Evolutionary conservation across 2,888 invertebrate species (phyloP).

Genomic region (Phyllotreta cruciferae): DNA sequence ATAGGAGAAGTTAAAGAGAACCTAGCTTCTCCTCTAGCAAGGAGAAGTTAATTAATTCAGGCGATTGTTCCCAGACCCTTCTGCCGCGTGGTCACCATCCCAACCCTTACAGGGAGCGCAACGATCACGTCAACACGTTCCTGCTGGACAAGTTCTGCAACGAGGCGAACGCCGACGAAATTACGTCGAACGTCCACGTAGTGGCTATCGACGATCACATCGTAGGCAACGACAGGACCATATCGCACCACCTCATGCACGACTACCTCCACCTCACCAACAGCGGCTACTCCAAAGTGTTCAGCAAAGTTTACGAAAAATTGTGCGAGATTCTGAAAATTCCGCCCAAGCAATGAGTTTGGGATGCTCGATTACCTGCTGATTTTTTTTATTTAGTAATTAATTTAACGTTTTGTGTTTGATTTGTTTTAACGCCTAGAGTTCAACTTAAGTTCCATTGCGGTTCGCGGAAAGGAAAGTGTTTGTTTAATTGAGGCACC

Average conservation of each 20-base stretch:
- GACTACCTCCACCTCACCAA: constrained; percentile 74
- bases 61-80: constrained; percentile 62
- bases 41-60: neutral
- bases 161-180: constrained; percentile 53
- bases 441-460: neutral
- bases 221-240: constrained; percentile 63
- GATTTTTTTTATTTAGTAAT: too few species aligned
- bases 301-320: constrained; percentile 64
- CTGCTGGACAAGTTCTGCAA: constrained; percentile 59
- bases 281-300: constrained; percentile 69
- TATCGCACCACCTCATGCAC: constrained; percentile 71
- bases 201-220: constrained; percentile 58
- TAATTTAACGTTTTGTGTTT: too few species aligned
- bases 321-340: constrained; percentile 50
- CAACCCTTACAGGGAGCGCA: constrained; percentile 68
- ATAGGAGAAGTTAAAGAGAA: neutral
- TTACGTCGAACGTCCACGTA: constrained; percentile 55
- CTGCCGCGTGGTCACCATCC: constrained; percentile 71
- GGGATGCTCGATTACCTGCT: too few species aligned
- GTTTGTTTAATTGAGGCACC: neutral
- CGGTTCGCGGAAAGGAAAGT: neutral
- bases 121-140: constrained; percentile 66
- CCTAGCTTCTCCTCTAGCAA: neutral
- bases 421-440: too few species aligned
- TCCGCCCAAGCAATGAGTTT: constrained; percentile 23